A percentile compares a stretch with the other conserved stretches of the same genome.
Conservation (phyloP, 2,113 vertebrate genomes). For the Lepus timidus region DNA sequence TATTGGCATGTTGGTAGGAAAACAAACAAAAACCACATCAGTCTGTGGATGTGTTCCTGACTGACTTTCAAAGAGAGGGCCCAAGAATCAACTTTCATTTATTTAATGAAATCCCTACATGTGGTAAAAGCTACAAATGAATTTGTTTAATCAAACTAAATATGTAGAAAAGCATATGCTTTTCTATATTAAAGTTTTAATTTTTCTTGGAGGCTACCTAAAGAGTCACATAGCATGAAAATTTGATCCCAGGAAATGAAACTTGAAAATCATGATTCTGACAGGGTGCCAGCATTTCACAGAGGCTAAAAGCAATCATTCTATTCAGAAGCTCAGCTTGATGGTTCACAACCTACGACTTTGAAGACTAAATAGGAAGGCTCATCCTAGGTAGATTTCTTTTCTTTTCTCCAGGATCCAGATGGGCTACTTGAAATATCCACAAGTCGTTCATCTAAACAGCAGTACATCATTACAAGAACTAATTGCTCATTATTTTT, state of each 20-base stretch:
- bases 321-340: conserved; percentile 78
- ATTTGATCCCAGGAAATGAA: conserved; percentile 68
- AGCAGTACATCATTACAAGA: conserved; percentile 76
- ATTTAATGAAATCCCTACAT: neutral
- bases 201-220: conserved; percentile 69
- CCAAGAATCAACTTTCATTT: neutral
- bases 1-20: neutral
- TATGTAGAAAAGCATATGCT: neutral
- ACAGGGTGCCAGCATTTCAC: conserved; percentile 62
- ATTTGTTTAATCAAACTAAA: conserved; percentile 50
- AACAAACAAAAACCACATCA: neutral
- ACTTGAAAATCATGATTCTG: conserved; percentile 74
- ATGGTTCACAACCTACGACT: conserved; percentile 71
- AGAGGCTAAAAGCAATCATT: conserved; percentile 77
- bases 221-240: conserved; percentile 61
- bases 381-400: conserved; percentile 69
- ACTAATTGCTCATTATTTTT: conserved; percentile 83
- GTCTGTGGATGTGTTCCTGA: neutral
- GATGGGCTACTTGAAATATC: conserved; percentile 80
- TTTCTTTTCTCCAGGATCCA: conserved; percentile 76
- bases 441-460: conserved; percentile 79
- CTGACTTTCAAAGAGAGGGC: neutral
- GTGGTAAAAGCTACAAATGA: neutral
- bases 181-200: conserved; percentile 54
- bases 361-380: conserved; percentile 80